Conservation (phyloP, 2,888 invertebrate genomes). For the Oxyscelio sp. region DNA sequence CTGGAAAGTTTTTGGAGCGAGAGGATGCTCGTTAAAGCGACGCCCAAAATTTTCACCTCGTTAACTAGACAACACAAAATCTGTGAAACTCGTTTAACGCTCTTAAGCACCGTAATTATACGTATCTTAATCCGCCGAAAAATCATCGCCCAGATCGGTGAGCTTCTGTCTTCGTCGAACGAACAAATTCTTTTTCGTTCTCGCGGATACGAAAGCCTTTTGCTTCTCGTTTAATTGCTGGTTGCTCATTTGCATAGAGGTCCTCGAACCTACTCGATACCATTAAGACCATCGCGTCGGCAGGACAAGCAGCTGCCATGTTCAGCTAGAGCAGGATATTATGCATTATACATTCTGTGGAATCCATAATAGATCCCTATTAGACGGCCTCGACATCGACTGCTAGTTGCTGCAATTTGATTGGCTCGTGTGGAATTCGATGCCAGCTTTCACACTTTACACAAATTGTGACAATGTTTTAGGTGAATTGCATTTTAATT, state of each 20-base stretch:
- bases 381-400: not conserved
- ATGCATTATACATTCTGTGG: conserved; percentile 26
- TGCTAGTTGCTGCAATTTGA: not conserved
- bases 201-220: conserved; percentile 46
- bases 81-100: conserved; percentile 49
- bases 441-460: not conserved
- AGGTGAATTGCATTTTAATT: not conserved
- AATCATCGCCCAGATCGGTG: conserved; percentile 37
- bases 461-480: not conserved
- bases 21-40: conserved; percentile 42
- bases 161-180: conserved; percentile 23
- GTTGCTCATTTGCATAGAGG: conserved; percentile 85
- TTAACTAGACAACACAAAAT: conserved; percentile 38
- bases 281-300: conserved; percentile 71
- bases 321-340: conserved; percentile 30
- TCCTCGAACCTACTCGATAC: conserved; percentile 74
- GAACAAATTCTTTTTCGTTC: not conserved
- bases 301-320: conserved; percentile 57
- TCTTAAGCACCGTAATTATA: conserved; percentile 59
- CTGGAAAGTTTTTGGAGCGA: conserved; percentile 36
- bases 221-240: conserved; percentile 83
- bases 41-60: conserved; percentile 55
- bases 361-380: conserved; percentile 32
- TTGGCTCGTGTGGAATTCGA: not conserved
- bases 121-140: conserved; percentile 67